Percentiles rank a stretch among this genome's conserved stretches.
Evolutionary conservation across 1,140 invertebrate species (phyloP).

Genomic region (Hycleus phaleratus): DNA sequence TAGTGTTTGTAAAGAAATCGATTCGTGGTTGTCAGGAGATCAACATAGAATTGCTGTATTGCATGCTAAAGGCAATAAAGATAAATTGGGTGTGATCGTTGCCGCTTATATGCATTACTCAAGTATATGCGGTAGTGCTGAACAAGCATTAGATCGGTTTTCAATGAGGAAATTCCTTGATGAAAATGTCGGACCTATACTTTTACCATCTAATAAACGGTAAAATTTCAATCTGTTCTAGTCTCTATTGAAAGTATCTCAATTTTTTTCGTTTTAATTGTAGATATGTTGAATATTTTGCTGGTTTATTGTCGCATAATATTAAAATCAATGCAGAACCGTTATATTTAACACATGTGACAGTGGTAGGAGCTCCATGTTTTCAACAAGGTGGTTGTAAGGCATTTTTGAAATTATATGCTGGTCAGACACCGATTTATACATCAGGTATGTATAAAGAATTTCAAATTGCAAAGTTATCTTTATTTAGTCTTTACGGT

Average conservation of each 20-base stretch:
- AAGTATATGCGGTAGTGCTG: slow-evolving; percentile 80
- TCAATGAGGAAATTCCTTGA: slow-evolving; percentile 87
- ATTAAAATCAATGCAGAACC: slow-evolving; percentile 81
- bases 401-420: slow-evolving; percentile 74
- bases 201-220: slow-evolving; percentile 85
- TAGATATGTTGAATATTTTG: slow-evolving; percentile 86
- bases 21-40: slow-evolving; percentile 78
- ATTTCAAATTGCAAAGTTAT: background rate
- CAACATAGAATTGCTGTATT: slow-evolving; percentile 77
- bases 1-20: slow-evolving; percentile 85
- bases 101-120: slow-evolving; percentile 92
- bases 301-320: slow-evolving; percentile 78
- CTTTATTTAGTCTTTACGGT: background rate
- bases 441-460: slow-evolving; percentile 54
- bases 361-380: slow-evolving; percentile 73
- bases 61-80: slow-evolving; percentile 69
- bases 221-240: slow-evolving; percentile 38
- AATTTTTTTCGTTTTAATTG: slow-evolving; percentile 10
- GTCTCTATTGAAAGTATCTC: background rate
- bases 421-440: slow-evolving; percentile 81
- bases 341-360: slow-evolving; percentile 78
- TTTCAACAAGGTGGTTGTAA: slow-evolving; percentile 67
- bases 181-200: slow-evolving; percentile 71
- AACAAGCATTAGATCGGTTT: slow-evolving; percentile 83
- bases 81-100: slow-evolving; percentile 77